Base-by-base conservation (phyloP, 2,888 invertebrate species). In the Agrotis ipsilon region DNA sequence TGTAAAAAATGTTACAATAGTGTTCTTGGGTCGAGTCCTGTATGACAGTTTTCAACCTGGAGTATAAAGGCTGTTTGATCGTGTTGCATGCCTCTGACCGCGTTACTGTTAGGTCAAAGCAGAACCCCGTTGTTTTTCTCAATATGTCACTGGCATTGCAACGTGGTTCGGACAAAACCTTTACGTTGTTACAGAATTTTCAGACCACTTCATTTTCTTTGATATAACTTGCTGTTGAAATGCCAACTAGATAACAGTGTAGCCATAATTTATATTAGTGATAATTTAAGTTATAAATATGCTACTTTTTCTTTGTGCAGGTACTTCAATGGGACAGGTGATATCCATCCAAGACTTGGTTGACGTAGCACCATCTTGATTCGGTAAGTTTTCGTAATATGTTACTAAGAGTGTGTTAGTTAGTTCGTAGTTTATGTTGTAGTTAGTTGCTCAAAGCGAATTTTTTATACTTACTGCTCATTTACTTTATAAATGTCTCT, bases 401-500 rank as follows among this genome's bases (percentile, higher is more conserved):
- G 49, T 63, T 75, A 80, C 52, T 75, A 60, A 49, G 51, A 66
- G 11, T 72, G 62, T 67, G 45, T 2, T 54, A 54, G 75, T 78
- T n/a, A 80, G 63, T 78, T 64, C 68, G 48, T 54, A 75, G 58
- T 67, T 49, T 69, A 67, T 82, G 64, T 61, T 74, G 43, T 78
- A 32, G 55, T 49, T 49, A 82, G 79, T 76, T 87, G 89, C 86
- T 78, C 80, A 75, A 78, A 78, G 89, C 90, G 89, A 90, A 74
- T 83, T 84, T 75, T 71, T 71, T 75, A 19, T 73, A 54, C 45
- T 58, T 73, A 54, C 45, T 58, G 68, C 61, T 65, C 60, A 45
- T 61, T 57, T 71, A 60, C 39, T 62, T 60, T 64, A 54, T 58
- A 67, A 63, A 58, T 67, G 68, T 75, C 49, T 73, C 52, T 80